Evolutionary conservation across 1,140 invertebrate species (phyloP).

Genomic region (Lysiphlebus fabarum): DNA sequence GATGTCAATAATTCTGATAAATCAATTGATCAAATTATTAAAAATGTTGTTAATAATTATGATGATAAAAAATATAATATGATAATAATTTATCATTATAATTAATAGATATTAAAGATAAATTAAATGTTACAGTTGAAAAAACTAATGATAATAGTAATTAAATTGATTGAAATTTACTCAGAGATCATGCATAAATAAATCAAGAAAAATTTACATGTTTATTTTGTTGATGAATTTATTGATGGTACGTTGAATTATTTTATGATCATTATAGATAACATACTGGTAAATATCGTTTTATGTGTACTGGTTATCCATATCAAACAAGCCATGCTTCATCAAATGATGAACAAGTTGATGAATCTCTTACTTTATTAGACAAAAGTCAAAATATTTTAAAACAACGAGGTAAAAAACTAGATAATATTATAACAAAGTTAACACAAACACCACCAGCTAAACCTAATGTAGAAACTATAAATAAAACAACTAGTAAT

Average conservation of each 20-base stretch:
- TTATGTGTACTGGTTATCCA: conserved; percentile 59
- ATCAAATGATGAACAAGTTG: not conserved
- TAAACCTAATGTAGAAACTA: not conserved
- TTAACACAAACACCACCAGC: conserved; percentile 11
- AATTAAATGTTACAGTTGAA: too few species aligned
- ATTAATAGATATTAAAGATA: too few species aligned
- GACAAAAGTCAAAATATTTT: conserved; percentile 43
- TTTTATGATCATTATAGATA: conserved; percentile 68
- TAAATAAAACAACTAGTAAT: not conserved
- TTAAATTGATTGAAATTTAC: conserved; percentile 2
- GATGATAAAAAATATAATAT: too few species aligned
- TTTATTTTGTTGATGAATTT: conserved; percentile 52
- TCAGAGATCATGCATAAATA: conserved; percentile 40
- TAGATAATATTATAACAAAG: conserved; percentile 26
- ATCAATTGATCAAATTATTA: too few species aligned
- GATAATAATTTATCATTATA: too few species aligned
- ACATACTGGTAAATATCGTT: conserved; percentile 72
- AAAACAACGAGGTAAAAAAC: conserved; percentile 24
- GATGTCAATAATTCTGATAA: too few species aligned
- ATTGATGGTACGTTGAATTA: conserved; percentile 39
- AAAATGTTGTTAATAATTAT: too few species aligned
- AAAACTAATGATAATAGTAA: too few species aligned
- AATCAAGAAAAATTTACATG: conserved; percentile 54
- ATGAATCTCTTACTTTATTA: conserved; percentile 23
- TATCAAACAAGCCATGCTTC: conserved; percentile 43